A percentile compares a stretch with the other conserved stretches of the same genome.
Evolutionary conservation across 1,140 invertebrate genomes (phyloP).

Genomic region (Zaprionus nigranus): DNA sequence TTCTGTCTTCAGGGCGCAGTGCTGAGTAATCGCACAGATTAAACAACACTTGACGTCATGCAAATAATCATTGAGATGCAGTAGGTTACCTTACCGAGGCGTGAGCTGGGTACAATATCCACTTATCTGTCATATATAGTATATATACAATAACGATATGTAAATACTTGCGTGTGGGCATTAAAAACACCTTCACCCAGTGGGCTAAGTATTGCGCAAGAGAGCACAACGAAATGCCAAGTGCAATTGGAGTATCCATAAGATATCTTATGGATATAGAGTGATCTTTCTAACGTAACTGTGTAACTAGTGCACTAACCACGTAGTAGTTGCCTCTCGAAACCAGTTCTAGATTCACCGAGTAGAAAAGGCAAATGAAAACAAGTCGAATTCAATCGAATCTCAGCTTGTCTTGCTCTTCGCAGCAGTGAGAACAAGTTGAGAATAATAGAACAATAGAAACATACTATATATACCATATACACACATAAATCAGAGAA

Average conservation of each 20-base stretch:
- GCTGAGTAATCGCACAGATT: background rate
- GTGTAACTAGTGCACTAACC: too few relatives aligned
- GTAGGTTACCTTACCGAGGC: background rate
- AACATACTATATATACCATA: background rate
- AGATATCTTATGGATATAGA: background rate
- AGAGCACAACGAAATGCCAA: background rate
- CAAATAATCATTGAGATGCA: background rate
- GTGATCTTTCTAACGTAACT: background rate
- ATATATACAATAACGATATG: background rate
- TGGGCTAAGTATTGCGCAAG: background rate
- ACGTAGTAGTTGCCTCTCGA: background rate
- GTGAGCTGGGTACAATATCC: background rate
- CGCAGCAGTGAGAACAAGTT: background rate
- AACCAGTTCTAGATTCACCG: conserved; percentile 1
- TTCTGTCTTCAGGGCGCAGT: background rate
- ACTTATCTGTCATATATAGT: background rate
- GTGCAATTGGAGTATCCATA: background rate
- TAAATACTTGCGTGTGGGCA: background rate
- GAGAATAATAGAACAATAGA: background rate
- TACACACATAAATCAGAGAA: background rate
- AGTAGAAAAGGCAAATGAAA: background rate
- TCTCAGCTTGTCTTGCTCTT: background rate
- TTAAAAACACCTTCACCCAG: background rate
- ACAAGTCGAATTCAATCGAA: background rate
- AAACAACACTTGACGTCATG: background rate